Evolutionary conservation across 2,113 vertebrate species (phyloP).

Genomic region (Morone chrysops): DNA sequence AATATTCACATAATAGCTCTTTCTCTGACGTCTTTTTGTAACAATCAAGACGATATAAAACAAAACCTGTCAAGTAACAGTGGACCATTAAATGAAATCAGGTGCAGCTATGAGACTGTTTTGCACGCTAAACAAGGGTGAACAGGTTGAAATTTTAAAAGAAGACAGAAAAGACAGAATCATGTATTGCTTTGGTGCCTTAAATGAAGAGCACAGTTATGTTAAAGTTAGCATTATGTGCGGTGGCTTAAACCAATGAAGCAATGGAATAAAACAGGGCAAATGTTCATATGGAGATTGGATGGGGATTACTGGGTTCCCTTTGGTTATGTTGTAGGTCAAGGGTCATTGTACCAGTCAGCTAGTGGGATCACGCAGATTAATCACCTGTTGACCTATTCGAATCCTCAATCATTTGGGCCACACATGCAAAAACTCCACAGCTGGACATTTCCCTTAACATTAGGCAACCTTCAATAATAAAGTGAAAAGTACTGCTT

Average conservation of each 20-base stretch:
- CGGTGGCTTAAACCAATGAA: slow-evolving; percentile 3
- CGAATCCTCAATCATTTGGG: slow-evolving; percentile 22
- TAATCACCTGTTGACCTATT: slow-evolving; percentile 58
- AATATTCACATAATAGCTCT: not conserved
- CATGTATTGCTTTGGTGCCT: not conserved
- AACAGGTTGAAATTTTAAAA: slow-evolving; percentile 11
- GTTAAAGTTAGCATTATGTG: not conserved
- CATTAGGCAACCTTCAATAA: not conserved
- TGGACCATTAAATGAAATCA: slow-evolving; percentile 23
- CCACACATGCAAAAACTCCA: slow-evolving; percentile 25
- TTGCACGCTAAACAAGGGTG: not conserved
- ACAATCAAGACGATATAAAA: slow-evolving; percentile 21
- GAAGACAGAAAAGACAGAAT: not conserved
- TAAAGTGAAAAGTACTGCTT: not conserved
- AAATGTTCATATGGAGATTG: slow-evolving; percentile 31
- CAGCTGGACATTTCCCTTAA: not conserved
- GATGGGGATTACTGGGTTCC: slow-evolving; percentile 1
- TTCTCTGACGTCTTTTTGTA: slow-evolving; percentile 9
- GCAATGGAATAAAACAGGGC: not conserved
- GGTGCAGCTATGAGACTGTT: not conserved
- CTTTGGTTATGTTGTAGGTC: slow-evolving; percentile 54
- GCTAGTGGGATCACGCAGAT: slow-evolving; percentile 45
- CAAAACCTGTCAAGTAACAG: slow-evolving; percentile 2
- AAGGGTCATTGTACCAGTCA: slow-evolving; percentile 48
- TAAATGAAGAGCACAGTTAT: not conserved